These are phyloP conservation scores for Pollenia amentaria DNA, from an alignment of 2,888 invertebrate species.

Conservation along the genomic window DNA sequence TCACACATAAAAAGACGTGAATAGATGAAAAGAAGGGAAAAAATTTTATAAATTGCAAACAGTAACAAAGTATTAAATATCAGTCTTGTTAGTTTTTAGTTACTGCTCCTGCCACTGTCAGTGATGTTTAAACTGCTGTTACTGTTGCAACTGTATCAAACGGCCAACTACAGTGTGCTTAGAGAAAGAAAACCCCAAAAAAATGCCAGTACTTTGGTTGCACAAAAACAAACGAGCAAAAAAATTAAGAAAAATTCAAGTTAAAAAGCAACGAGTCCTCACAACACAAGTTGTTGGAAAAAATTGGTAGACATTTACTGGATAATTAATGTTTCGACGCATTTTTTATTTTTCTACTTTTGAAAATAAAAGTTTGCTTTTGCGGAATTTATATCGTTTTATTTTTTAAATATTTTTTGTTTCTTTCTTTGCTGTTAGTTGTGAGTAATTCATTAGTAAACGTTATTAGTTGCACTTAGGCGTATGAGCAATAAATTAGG, in stretches of 20 bases:
- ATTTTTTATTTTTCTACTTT: conserved; percentile 19
- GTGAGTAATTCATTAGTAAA: conserved; percentile 38
- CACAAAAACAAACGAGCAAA: conserved; percentile 21
- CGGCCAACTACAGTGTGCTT: conserved; percentile 40
- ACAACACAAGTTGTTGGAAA: not conserved
- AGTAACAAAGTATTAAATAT: conserved; percentile 65
- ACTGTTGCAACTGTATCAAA: conserved; percentile 26
- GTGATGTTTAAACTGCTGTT: not conserved
- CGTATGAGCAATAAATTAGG: conserved; percentile 57
- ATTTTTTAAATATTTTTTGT: not conserved
- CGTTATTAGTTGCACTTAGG: conserved; percentile 55
- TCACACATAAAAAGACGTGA: not conserved
- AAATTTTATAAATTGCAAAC: conserved; percentile 48
- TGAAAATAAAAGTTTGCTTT: not conserved
- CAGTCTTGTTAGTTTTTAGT: conserved; percentile 61
- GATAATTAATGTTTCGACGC: conserved; percentile 64
- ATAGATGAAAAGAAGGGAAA: conserved; percentile 24
- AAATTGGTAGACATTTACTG: conserved; percentile 57
- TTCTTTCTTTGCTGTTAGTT: conserved; percentile 3
- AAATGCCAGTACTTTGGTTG: conserved; percentile 11
- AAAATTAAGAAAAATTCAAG: conserved; percentile 31
- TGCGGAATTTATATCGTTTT: conserved; percentile 19
- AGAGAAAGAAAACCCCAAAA: not conserved
- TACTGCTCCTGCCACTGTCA: conserved; percentile 17
- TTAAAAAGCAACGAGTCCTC: not conserved